Percentiles rank a stretch among this genome's conserved stretches.
Conservation (phyloP, 2,797 vertebrate species). For the Masticophis lateralis region DNA sequence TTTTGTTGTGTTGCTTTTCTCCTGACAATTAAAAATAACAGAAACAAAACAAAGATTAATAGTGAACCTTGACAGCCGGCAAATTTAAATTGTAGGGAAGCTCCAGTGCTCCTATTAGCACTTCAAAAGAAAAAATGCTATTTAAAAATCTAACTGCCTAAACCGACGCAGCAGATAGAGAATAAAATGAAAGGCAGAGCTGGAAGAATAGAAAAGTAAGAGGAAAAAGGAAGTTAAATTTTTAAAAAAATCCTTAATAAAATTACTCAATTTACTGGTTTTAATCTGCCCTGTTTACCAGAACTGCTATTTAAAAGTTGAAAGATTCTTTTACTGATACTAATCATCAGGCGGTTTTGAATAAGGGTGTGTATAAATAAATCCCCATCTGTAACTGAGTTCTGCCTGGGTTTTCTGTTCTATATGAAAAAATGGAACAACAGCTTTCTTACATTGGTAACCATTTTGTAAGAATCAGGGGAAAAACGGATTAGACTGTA, state of each 20-base stretch:
- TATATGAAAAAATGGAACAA: neutral
- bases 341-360: neutral
- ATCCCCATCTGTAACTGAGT: neutral
- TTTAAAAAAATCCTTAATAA: slow-evolving; percentile 7
- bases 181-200: slow-evolving; percentile 43
- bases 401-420: neutral
- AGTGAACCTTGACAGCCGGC: slow-evolving; percentile 40
- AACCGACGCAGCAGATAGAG: slow-evolving; percentile 50
- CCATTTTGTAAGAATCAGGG: neutral
- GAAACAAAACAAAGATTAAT: slow-evolving; percentile 51
- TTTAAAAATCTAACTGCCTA: slow-evolving; percentile 68
- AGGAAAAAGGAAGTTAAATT: slow-evolving; percentile 23
- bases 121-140: slow-evolving; percentile 65
- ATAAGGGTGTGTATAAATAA: neutral
- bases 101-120: slow-evolving; percentile 60
- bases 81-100: slow-evolving; percentile 54
- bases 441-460: neutral
- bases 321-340: neutral
- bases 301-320: slow-evolving; percentile 1
- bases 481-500: neutral
- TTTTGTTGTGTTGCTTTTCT: slow-evolving; percentile 29
- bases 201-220: slow-evolving; percentile 28
- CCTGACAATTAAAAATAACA: slow-evolving; percentile 45
- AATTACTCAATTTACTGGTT: neutral
- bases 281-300: neutral